Percentiles rank a stretch among this genome's conserved stretches.
Conservation (phyloP, 2,113 vertebrate genomes). For the Fulmarus glacialis region DNA sequence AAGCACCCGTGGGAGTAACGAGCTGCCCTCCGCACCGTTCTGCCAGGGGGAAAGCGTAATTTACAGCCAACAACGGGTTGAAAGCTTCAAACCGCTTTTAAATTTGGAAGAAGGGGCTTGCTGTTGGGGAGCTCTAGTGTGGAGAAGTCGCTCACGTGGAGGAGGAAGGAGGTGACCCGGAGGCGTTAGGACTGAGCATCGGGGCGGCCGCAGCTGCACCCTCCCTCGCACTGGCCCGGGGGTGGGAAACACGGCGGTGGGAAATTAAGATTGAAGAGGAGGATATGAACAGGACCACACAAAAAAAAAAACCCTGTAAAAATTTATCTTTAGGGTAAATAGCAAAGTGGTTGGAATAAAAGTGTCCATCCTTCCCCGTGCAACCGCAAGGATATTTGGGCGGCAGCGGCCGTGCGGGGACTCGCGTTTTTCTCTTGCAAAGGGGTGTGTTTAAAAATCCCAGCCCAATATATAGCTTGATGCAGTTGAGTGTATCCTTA, state of each 20-base stretch:
- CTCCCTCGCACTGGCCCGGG: accelerated
- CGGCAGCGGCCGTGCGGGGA: neutral
- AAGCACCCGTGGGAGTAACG: neutral
- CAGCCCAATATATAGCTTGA: neutral
- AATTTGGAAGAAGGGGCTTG: neutral
- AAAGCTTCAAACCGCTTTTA: neutral
- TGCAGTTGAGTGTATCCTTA: neutral
- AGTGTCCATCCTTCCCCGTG: accelerated
- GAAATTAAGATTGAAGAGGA: neutral
- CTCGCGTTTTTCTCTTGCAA: accelerated
- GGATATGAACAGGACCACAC: neutral
- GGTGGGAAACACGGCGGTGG: neutral
- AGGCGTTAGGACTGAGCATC: neutral
- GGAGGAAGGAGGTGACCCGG: neutral
- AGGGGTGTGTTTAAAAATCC: neutral
- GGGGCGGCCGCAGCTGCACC: neutral
- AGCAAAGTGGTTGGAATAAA: neutral
- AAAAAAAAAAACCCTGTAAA: neutral
- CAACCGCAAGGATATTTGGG: neutral
- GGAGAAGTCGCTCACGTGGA: neutral
- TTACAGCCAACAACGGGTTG: neutral
- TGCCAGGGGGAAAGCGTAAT: neutral
- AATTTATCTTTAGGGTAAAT: neutral
- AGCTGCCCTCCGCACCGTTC: neutral
- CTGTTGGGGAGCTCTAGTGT: neutral